phyloP scores from a whole-genome alignment of 2,113 vertebrate genomes.

The Orthochromis indermauri region DNA sequence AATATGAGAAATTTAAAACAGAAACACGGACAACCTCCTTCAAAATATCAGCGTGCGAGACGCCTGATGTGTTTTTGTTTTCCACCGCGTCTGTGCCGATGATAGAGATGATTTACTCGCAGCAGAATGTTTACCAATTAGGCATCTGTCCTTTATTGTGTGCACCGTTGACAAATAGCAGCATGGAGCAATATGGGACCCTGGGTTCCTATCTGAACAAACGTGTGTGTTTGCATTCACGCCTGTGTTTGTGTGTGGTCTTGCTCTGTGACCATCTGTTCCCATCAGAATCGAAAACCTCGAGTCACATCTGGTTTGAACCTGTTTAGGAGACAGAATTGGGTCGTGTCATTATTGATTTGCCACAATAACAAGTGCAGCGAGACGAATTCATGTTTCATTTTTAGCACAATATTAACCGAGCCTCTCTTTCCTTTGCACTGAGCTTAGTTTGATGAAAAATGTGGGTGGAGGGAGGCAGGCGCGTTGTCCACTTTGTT shows the following conservation, averaged over 20 bases:
- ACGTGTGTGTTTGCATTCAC: not conserved
- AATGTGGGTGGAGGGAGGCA: not conserved
- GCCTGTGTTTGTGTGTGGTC: not conserved
- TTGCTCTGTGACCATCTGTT: not conserved
- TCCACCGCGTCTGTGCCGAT: not conserved
- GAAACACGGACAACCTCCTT: not conserved
- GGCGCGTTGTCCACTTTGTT: not conserved
- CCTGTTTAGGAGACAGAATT: not conserved
- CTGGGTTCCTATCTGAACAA: not conserved
- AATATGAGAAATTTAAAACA: not conserved
- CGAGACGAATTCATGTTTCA: not conserved
- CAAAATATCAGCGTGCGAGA: not conserved
- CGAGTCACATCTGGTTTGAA: conserved; percentile 21
- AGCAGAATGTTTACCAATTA: not conserved
- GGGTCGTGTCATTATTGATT: not conserved
- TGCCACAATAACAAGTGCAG: not conserved
- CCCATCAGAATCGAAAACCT: not conserved
- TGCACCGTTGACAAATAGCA: not conserved
- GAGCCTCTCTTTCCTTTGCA: not conserved
- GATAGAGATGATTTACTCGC: conserved; percentile 11
- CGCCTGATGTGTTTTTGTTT: not conserved
- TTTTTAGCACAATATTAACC: not conserved
- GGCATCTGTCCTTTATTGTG: conserved; percentile 16
- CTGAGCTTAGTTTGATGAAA: not conserved
- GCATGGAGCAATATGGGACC: not conserved